Evolutionary conservation across 2,113 vertebrate genomes (phyloP), one percentile per base, ranked within the genome.

Genomic region (Nerophis lumbriciformis): DNA sequence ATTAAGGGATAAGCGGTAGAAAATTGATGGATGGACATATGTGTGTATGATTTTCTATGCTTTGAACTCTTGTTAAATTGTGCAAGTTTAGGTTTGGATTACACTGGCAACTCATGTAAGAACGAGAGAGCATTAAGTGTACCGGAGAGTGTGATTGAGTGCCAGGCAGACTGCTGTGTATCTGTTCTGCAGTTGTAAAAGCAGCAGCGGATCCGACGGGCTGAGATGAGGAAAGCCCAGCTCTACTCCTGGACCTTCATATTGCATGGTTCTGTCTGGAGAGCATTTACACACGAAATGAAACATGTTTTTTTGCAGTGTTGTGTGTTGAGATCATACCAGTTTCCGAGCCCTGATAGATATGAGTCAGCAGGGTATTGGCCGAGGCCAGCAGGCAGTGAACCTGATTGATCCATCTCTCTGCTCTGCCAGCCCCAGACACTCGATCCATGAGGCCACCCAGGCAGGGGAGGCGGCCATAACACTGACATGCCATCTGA

Each of bases 401-500:
- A n/a, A 93, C 83, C 79, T 96, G 93, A 81, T 90, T 92, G 59
- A 91, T 89, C 94, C 94, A 96, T 74, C 91, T 89, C 52, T 95
- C 93, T 0, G 91, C 89, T 65, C 82, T 77, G 12, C 86, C 84
- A 8, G 90, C 87, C 8, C 90, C 91, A 5, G 92, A 88, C 4
- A 92, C 93, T 77, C 93, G 85, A n/a, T 93, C 92, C 69, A 93
- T 87, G 14, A 93, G 88, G 0, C 92, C 90, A 0, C 94, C 94
- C 35, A 96, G 76, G 1, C 90, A 91, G 8, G 94, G 92, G 68
- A 96, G 77, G 11, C 81, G 85, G 3, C 90, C 91, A 1, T 93
- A 95, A 81, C 94, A 94, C 56, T 91, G 88, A 16, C 93, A 94
- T n/a, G 94, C 93, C 87, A 92, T 57, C 94, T 96, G 74, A 59